phyloP scores from a whole-genome alignment of 2,113 vertebrate genomes.

The Silurus meridionalis region DNA sequence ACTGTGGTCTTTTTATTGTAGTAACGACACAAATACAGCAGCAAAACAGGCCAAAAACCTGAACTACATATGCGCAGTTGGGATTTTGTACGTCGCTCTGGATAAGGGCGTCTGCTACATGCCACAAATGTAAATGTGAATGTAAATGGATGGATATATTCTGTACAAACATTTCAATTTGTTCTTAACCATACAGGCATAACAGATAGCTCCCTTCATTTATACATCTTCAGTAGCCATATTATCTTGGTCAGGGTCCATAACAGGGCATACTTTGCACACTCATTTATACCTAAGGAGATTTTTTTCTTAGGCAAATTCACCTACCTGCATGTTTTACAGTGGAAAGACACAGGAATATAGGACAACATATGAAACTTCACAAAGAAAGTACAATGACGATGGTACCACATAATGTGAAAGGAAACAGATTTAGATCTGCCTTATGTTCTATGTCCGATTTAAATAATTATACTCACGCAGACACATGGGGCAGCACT shows the following conservation, averaged over 20 bases:
- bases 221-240: neutral
- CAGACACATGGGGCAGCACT: slow-evolving; percentile 90
- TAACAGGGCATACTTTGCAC: neutral
- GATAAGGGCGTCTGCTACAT: too few species aligned
- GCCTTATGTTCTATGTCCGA: neutral
- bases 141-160: neutral
- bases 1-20: neutral
- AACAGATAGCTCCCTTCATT: neutral
- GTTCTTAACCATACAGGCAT: neutral
- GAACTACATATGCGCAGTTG: neutral
- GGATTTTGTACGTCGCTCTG: too few species aligned
- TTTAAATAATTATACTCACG: slow-evolving; percentile 76
- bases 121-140: too few species aligned
- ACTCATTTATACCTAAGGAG: neutral
- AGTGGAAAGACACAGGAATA: neutral
- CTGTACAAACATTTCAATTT: neutral
- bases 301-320: neutral
- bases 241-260: neutral
- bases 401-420: neutral
- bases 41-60: slow-evolving; percentile 20
- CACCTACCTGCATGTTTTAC: neutral
- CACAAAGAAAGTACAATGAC: neutral
- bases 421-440: neutral
- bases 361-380: slow-evolving; percentile 22
- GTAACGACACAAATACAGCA: slow-evolving; percentile 20